These are phyloP conservation scores for Schizothorax lantsangensis DNA, from an alignment of 2,797 vertebrate genomes.

Conservation along the genomic window DNA sequence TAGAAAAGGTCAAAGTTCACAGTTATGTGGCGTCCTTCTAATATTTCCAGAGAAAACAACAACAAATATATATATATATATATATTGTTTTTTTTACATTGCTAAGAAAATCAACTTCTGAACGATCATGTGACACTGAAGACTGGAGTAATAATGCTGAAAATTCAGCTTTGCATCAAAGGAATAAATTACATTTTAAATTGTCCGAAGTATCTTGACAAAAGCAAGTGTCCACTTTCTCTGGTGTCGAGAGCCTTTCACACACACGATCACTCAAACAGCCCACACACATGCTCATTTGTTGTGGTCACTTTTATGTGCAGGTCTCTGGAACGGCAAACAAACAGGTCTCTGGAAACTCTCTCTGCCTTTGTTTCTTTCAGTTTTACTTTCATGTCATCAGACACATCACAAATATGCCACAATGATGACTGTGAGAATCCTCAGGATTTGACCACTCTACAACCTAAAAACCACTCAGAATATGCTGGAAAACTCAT, in stretches of 20 bases:
- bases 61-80: no score
- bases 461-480: neutral
- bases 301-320: constrained; percentile 45
- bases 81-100: neutral
- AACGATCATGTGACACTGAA: neutral
- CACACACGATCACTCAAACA: constrained; percentile 21
- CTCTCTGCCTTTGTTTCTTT: neutral
- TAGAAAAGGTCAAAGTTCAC: neutral
- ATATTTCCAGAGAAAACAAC: neutral
- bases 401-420: neutral
- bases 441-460: neutral
- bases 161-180: neutral
- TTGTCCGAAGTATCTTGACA: neutral
- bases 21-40: neutral
- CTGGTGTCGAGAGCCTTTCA: constrained; percentile 1
- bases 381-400: constrained; percentile 4
- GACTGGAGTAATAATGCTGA: neutral
- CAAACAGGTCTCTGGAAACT: constrained; percentile 43
- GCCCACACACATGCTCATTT: constrained; percentile 48
- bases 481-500: neutral
- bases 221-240: constrained; percentile 1
- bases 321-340: constrained; percentile 36
- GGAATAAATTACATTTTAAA: neutral
- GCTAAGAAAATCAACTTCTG: neutral
- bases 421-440: constrained; percentile 1